These are phyloP conservation scores for Yponomeuta evonymella DNA, from an alignment of 2,888 invertebrate species.

Conservation along the genomic window DNA sequence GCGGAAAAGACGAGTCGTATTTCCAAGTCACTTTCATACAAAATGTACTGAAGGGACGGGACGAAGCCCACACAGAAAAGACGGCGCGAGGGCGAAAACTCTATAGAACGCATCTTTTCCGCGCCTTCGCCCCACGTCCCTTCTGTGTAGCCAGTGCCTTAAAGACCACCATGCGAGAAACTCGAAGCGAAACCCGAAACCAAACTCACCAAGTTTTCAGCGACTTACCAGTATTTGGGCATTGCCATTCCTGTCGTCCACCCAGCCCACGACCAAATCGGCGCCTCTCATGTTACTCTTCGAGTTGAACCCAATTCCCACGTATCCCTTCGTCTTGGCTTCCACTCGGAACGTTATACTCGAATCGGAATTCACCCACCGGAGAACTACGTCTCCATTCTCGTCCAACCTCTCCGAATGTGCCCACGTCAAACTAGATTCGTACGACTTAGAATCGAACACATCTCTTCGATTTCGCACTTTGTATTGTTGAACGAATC, in stretches of 20 bases:
- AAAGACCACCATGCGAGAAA: not conserved
- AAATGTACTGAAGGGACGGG: too few species aligned
- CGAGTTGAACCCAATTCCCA: slow-evolving; percentile 90
- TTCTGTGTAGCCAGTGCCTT: too few species aligned
- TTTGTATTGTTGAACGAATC: slow-evolving; percentile 58
- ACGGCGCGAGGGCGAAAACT: too few species aligned
- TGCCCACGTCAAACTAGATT: slow-evolving; percentile 72
- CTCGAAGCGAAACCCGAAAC: not conserved
- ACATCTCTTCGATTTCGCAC: slow-evolving; percentile 53
- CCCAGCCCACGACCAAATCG: slow-evolving; percentile 94
- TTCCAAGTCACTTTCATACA: too few species aligned
- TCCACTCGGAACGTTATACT: slow-evolving; percentile 90
- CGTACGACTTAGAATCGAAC: slow-evolving; percentile 63
- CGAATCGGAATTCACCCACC: slow-evolving; percentile 85
- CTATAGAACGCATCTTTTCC: too few species aligned
- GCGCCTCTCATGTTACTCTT: slow-evolving; percentile 87
- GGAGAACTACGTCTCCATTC: slow-evolving; percentile 72
- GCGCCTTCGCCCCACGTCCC: too few species aligned
- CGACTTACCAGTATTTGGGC: slow-evolving; percentile 87
- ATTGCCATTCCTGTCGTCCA: slow-evolving; percentile 80
- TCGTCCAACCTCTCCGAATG: slow-evolving; percentile 75
- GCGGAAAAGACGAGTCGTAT: too few species aligned
- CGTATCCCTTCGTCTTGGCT: slow-evolving; percentile 89
- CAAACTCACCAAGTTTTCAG: slow-evolving; percentile 6
- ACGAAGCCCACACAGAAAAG: too few species aligned